phyloP scores from a whole-genome alignment of 2,113 vertebrate species.

The Potamarius usumacintae region DNA sequence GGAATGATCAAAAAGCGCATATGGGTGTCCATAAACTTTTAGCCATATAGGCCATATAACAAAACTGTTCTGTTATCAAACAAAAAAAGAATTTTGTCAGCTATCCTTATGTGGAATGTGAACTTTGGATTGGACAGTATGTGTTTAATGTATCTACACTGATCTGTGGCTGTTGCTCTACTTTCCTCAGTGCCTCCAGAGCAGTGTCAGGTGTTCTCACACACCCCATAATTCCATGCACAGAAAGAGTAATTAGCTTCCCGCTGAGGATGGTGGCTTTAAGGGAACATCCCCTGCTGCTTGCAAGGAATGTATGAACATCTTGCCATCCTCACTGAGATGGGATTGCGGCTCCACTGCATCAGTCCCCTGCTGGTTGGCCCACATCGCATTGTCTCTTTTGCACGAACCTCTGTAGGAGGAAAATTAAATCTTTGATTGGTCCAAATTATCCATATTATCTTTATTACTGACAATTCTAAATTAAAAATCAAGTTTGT shows the following conservation, averaged over 20 bases:
- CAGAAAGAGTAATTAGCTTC: constrained; percentile 53
- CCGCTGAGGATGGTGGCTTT: constrained; percentile 48
- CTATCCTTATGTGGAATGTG: background rate
- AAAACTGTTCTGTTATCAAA: background rate
- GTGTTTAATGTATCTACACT: background rate
- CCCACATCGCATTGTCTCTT: constrained; percentile 19
- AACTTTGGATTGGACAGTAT: background rate
- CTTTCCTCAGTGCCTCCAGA: constrained; percentile 34
- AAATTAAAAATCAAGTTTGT: background rate
- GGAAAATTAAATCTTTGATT: constrained; percentile 19
- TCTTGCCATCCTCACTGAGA: constrained; percentile 24
- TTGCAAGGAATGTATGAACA: constrained; percentile 28
- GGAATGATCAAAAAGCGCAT: background rate
- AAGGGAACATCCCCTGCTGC: constrained; percentile 38
- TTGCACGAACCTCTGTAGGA: constrained; percentile 9
- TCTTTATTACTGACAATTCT: background rate
- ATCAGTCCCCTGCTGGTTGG: constrained; percentile 20
- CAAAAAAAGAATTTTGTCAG: background rate
- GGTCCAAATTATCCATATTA: background rate
- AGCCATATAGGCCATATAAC: background rate
- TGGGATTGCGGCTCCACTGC: constrained; percentile 16
- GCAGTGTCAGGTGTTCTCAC: constrained; percentile 17
- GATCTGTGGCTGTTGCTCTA: constrained; percentile 20
- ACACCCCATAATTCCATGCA: constrained; percentile 38
- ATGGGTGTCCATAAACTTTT: background rate